Evolutionary conservation across 2,797 vertebrate species (phyloP).

Genomic region (Danio albolineatus): DNA sequence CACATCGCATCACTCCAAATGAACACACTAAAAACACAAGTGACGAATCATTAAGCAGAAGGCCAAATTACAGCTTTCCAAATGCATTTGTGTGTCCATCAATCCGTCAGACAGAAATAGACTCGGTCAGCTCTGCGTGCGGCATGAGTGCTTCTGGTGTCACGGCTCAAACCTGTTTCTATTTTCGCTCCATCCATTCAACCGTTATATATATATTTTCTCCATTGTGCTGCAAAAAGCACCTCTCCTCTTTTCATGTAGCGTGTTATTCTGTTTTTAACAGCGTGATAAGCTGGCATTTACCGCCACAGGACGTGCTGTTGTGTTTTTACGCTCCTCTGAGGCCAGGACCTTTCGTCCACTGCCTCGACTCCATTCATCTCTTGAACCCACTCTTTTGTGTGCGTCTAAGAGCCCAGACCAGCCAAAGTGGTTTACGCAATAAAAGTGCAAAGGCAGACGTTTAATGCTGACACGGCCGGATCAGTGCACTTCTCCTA

Average conservation of each 20-base stretch:
- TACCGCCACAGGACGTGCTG: constrained; percentile 21
- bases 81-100: neutral
- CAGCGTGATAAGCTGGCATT: constrained; percentile 17
- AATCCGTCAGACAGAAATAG: constrained; percentile 5
- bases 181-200: neutral
- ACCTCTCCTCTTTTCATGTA: neutral
- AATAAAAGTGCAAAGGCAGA: constrained; percentile 22
- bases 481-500: constrained; percentile 30
- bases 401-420: constrained; percentile 24
- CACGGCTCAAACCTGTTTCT: constrained; percentile 10
- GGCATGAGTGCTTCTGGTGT: constrained; percentile 10
- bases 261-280: constrained; percentile 1
- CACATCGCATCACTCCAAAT: neutral
- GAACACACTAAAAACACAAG: neutral
- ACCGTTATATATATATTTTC: neutral
- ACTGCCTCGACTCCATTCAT: constrained; percentile 13
- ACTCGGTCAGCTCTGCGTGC: neutral
- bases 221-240: constrained; percentile 18
- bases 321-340: neutral
- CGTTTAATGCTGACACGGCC: constrained; percentile 21
- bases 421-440: constrained; percentile 26
- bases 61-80: neutral
- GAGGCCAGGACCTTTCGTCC: constrained; percentile 35
- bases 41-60: neutral
- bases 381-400: constrained; percentile 28